phyloP scores from a whole-genome alignment of 2,797 vertebrate genomes.

The Sylvilagus floridanus region DNA sequence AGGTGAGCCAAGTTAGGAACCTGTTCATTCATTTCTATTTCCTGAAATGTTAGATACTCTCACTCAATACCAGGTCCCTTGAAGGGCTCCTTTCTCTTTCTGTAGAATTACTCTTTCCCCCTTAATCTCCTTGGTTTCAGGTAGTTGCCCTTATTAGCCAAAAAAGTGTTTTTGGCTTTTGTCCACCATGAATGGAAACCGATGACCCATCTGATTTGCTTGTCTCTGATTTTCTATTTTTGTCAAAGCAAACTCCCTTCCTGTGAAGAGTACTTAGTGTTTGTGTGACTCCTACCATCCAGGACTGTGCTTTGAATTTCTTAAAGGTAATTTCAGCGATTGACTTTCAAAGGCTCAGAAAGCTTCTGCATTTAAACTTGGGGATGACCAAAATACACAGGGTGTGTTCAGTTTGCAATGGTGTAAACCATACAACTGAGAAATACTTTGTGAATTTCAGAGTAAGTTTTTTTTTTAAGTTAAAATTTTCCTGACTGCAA shows the following conservation, averaged over 20 bases:
- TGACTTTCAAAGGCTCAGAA: slow-evolving; percentile 12
- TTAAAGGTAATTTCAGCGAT: slow-evolving; percentile 50
- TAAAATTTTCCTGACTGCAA: slow-evolving; percentile 19
- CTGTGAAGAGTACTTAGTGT: slow-evolving; percentile 24
- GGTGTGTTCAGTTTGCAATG: not conserved
- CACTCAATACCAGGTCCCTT: slow-evolving; percentile 35
- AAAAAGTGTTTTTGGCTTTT: slow-evolving; percentile 63
- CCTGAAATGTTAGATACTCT: slow-evolving; percentile 71
- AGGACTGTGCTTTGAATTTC: not conserved
- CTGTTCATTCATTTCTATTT: slow-evolving; percentile 73
- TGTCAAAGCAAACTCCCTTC: slow-evolving; percentile 39
- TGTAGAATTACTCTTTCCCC: slow-evolving; percentile 70
- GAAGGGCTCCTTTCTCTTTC: slow-evolving; percentile 68
- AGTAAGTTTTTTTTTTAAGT: not conserved
- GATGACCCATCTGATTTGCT: slow-evolving; percentile 70
- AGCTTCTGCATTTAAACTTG: not conserved
- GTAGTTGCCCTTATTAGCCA: slow-evolving; percentile 69
- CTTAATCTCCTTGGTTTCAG: slow-evolving; percentile 71
- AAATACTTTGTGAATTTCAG: not conserved
- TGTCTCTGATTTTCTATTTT: slow-evolving; percentile 64
- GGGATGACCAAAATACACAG: not conserved
- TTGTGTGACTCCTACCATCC: not conserved
- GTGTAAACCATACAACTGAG: not conserved
- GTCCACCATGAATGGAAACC: slow-evolving; percentile 37
- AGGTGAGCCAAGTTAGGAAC: slow-evolving; percentile 70